Conservation (phyloP, 2,113 vertebrate species). For the Serinus canaria region DNA sequence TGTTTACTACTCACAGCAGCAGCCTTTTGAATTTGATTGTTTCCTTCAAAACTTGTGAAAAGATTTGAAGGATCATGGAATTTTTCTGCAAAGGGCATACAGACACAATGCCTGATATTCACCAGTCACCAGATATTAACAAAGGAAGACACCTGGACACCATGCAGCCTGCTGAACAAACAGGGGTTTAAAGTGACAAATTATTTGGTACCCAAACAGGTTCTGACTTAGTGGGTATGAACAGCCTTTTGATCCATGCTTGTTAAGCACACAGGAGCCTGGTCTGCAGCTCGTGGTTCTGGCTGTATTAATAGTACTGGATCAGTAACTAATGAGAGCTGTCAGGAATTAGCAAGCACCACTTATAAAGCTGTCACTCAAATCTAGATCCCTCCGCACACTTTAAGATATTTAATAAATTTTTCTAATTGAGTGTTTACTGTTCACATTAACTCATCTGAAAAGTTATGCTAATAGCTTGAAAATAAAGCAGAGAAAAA, state of each 20-base stretch:
- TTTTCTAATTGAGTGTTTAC: background rate
- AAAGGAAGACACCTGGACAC: background rate
- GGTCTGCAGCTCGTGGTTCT: background rate
- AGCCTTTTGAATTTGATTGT: background rate
- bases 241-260: background rate
- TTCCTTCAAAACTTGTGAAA: background rate
- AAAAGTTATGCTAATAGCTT: background rate
- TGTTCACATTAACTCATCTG: background rate
- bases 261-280: background rate
- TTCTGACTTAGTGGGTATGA: background rate
- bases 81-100: background rate
- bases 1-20: background rate
- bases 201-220: background rate
- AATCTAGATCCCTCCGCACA: background rate
- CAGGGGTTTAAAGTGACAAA: background rate
- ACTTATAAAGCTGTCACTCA: background rate
- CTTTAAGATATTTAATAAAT: background rate
- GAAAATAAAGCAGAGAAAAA: background rate
- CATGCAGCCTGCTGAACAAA: background rate
- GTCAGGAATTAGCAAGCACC: background rate
- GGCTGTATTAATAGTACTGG: background rate
- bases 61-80: background rate
- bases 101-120: background rate
- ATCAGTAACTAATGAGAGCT: background rate
- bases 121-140: background rate